Base-by-base conservation (phyloP, 2,888 invertebrate species). In the Slavum lentiscoides region DNA sequence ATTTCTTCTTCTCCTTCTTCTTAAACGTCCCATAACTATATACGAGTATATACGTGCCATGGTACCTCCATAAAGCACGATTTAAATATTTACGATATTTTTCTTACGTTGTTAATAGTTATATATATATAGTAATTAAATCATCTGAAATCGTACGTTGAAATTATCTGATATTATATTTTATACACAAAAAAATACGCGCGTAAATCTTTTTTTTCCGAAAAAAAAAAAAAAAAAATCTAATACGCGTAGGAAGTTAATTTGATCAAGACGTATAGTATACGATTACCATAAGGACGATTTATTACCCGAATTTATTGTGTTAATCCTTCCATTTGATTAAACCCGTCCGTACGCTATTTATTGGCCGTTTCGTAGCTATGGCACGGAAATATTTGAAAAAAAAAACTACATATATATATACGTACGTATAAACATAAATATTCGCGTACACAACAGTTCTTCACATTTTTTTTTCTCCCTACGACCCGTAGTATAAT, bases 301-400 rank as follows among this genome's bases (percentile, higher is more conserved):
- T 73, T 73, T 73, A 73, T 73, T 43, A 49, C 74, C 21, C 7
- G 49, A 74, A 30, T 30, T 30, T 43, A 43, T 5, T 11, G 30
- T 53, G 74, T 73, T 73, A 62, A 62, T 74, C 49, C n/a, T 43
- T 59, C n/a, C n/a, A 49, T 74, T 64, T 30, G 62, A 53, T 53
- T 74, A 74, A 62, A 74, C 74, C 49, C 30, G 30, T 30, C 30
- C 30, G 62, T 62, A 11, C 30, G n/a, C 19, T n/a, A 9, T 43
- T 43, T 43, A 43, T 30, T 30, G 21, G 13, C 55, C 30, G 70
- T 37, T n/a, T 9, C 21, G 39, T 72, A 13, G 43, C 17, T 72
- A 30, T n/a, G n/a, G 30, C 43, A 72, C 23, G 6, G 59, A 72
- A 72, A 43, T 61, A 59, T 43, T 59, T 30, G 30, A 30, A 30